Evolutionary conservation across 2,888 invertebrate species (phyloP), one percentile per base, ranked within the genome.

Genomic region (Agelastica alni): DNA sequence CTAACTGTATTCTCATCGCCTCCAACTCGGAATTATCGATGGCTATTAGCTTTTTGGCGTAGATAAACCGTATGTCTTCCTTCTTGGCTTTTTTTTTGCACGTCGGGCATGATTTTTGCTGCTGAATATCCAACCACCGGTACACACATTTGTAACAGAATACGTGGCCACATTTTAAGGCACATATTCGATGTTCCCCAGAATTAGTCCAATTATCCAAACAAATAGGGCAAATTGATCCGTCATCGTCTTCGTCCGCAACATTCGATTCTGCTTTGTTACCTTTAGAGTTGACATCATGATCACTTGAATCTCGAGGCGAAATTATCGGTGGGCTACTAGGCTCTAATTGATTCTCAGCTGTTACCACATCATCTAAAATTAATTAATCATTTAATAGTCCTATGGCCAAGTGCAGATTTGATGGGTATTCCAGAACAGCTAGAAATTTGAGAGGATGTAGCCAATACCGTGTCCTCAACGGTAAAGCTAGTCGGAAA

Each of bases 131-230:
- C 45, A 93, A 74, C 93, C 93, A 94, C 26, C 85, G 80, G 45
- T 83, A 77, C 5, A 94, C 87, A 71, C 96, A 96, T 12, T 82
- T 81, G 0, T 85, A 65, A 0, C 97, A 97, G 75, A 95, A 97
- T 4, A 96, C 76, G 77, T 97, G 97, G 0, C 97, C 97, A 75
- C 97, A 97, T 69, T 87, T 87, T 5, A 97, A 77, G 0, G 92
- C 87, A n/a, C 89, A 88, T 2, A 96, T 77, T 46, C 95, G 81
- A 74, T 97, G 97, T 0, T 83, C 84, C 0, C 96, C 96, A 0
- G 88, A 84, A 71, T 87, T 92, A 2, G 89, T 90, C 92, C 94
- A 96, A 2, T 82, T 77, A 49, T 96, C 96, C 59, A 94, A 80
- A 71, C 96, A 96, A 60, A 96, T 95, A 0, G 93, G 85, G 66